Base-by-base conservation (phyloP, 2,113 vertebrate genomes). In the Fulica atra region DNA sequence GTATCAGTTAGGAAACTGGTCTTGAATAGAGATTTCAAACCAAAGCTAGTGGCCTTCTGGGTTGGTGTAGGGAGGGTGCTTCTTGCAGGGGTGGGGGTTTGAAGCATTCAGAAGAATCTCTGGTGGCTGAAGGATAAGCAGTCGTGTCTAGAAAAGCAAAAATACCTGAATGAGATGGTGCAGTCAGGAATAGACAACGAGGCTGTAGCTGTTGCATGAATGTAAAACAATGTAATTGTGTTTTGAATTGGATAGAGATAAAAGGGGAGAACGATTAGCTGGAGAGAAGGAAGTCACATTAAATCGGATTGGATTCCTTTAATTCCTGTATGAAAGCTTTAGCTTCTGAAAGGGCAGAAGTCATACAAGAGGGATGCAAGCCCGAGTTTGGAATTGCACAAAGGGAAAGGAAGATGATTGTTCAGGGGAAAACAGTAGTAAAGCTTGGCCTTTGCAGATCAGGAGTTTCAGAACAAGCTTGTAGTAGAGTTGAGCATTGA, bases 271-370 rank as follows among this genome's bases (percentile, higher is more conserved):
- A 72, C 78, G 50, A 81, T 46, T 81, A 95, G 76, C 86, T 81
- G 57, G 61, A 86, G 88, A 86, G 61, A 90, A 81, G 69, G 83
- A 96, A 87, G 83, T 84, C 5, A 0, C 42, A 65, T 88, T 94
- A 95, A 96, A 86, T 93, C 4, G 83, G 92, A 96, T 96, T 3
- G 5, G 70, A 61, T 94, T 86, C 59, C 13, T 79, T 93, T 96
- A 94, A 96, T 90, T 96, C 93, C 95, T 92, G 83, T 63, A 93
- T 95, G 80, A 97, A 94, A 94, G 93, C 92, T 92, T 81, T 90
- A 87, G 82, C 80, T 83, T 35, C 69, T 42, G 36, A 81, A 90
- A 87, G 88, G 92, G 72, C 90, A 92, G 86, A 86, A 91, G 73
- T 78, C 51, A 10, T 82, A 93, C 71, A 82, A 96, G 89, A 94